These are phyloP conservation scores for Drosophila planitibia DNA, from an alignment of 2,888 invertebrate genomes.

Conservation along the genomic window DNA sequence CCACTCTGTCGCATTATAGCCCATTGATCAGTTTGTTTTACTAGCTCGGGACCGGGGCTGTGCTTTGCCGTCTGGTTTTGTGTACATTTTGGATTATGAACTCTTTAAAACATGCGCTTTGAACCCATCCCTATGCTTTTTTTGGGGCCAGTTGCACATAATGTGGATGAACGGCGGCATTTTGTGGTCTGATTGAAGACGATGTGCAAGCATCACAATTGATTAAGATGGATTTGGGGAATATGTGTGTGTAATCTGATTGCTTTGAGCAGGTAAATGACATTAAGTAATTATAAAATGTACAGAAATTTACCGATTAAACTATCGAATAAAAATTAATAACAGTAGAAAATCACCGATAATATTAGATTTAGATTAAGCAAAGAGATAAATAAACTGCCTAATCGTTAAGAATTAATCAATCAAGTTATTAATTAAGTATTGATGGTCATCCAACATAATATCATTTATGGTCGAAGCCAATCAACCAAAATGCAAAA, in stretches of 20 bases:
- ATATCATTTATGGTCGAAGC: neutral
- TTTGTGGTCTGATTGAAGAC: slow-evolving; percentile 28
- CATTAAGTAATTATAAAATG: neutral
- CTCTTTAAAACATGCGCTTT: slow-evolving; percentile 59
- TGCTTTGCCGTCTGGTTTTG: slow-evolving; percentile 47
- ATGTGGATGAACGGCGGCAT: slow-evolving; percentile 21
- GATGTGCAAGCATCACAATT: slow-evolving; percentile 36
- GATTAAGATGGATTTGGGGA: slow-evolving; percentile 47
- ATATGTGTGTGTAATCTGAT: slow-evolving; percentile 2
- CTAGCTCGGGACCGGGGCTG: slow-evolving; percentile 43
- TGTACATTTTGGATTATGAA: slow-evolving; percentile 70
- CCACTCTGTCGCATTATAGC: slow-evolving; percentile 56
- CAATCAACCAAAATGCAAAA: neutral
- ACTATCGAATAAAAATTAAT: neutral
- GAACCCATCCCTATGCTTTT: slow-evolving; percentile 11
- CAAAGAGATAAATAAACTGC: no score
- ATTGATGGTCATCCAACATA: neutral
- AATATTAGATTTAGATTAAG: no score
- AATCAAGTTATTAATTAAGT: neutral
- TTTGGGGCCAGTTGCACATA: neutral
- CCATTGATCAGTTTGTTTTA: slow-evolving; percentile 80
- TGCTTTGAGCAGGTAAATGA: neutral
- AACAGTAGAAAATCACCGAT: neutral
- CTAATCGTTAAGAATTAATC: neutral
- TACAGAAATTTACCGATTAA: neutral